phyloP scores from a whole-genome alignment of 2,797 vertebrate species.

The Mus minutoides region DNA sequence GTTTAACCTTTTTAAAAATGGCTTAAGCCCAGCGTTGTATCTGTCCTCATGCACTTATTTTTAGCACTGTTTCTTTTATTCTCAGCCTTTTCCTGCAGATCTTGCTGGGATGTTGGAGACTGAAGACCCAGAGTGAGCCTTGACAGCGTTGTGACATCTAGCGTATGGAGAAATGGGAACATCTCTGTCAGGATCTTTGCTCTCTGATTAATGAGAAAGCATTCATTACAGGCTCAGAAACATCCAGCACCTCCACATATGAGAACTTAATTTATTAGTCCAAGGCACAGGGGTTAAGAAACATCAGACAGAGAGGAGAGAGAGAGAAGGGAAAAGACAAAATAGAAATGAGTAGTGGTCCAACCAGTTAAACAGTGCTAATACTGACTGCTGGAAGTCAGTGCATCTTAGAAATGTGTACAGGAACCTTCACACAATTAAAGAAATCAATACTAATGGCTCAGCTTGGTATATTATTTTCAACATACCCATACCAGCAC shows the following conservation, averaged over 20 bases:
- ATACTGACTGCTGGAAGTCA: neutral
- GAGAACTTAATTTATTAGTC: slow-evolving; percentile 74
- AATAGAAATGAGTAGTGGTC: neutral
- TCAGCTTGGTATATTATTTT: neutral
- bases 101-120: neutral
- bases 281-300: slow-evolving; percentile 62
- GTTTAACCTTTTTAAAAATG: neutral
- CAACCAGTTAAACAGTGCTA: neutral
- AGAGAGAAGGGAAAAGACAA: neutral
- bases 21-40: neutral
- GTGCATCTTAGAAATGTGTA: neutral
- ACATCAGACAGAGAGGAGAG: slow-evolving; percentile 33
- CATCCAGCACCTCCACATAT: slow-evolving; percentile 28
- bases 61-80: neutral
- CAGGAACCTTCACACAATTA: neutral
- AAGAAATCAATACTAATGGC: slow-evolving; percentile 25
- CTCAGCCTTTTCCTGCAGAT: neutral
- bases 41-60: neutral
- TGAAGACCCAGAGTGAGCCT: neutral
- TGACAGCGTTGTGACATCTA: slow-evolving; percentile 15
- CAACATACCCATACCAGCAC: neutral
- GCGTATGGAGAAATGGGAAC: slow-evolving; percentile 31
- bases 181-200: slow-evolving; percentile 31
- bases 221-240: slow-evolving; percentile 68
- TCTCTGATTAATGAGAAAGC: slow-evolving; percentile 76